Base-by-base conservation (phyloP, 1,140 invertebrate genomes). In the Euwallacea fornicatus region DNA sequence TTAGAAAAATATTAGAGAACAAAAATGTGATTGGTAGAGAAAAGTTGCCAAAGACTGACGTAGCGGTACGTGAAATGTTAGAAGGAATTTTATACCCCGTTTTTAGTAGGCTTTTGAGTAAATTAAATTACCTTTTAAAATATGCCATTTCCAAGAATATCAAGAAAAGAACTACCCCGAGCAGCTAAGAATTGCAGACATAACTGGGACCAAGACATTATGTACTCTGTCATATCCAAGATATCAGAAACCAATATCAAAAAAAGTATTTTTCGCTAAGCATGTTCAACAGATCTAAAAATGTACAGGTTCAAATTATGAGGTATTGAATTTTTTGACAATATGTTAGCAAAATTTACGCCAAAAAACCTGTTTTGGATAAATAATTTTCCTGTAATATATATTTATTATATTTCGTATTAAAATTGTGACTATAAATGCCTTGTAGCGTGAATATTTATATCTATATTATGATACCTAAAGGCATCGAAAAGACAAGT, bases 361-460 rank as follows among this genome's bases (percentile, higher is more conserved):
- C 69, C 47, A 64, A 70, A 70, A 70, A 47, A 44, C 50, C 63
- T 65, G 43, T 70, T 70, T 65, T 33, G 69, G 69, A 64, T 61
- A 74, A 72, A 74, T 71, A 50, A 69, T 71, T 74, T 70, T 64
- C 55, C 67, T 71, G 73, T 69, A 56, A 66, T 64, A n/a, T 58
- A 72, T 74, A 64, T 75, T 67, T 75, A 72, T 66, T 71, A 76
- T 76, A 64, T 75, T 67, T 75, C 74, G 69, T 71, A 76, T 76
- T 75, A 77, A 77, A 77, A 78, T 78, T 77, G 78, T 81, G 78
- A 81, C 78, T 81, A 81, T 75, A 80, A 80, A 78, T 81, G 80
- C 80, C 80, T 80, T 81, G 78, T 81, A 80, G 78, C 79, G 75
- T 80, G 76, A 79, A 78, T 76, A 80, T 80, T 72, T 54, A 47